Base-by-base conservation (phyloP, 2,888 invertebrate genomes). In the Drosophila ochracea region DNA sequence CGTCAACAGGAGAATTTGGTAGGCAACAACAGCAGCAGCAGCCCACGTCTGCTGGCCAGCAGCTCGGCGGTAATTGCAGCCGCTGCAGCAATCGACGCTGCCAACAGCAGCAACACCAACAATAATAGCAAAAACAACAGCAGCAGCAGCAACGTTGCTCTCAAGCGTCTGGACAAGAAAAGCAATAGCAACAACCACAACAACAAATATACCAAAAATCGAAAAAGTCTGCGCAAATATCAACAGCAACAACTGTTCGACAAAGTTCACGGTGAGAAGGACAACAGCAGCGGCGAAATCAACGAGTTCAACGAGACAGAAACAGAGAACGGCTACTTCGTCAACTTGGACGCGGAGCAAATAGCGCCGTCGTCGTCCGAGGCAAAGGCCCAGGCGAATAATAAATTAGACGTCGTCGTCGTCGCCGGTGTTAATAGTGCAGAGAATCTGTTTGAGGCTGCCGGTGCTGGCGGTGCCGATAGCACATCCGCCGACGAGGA, bases 151-250 rank as follows among this genome's bases (percentile, higher is more conserved):
- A 73, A 67, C 69, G 60, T 76, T 53, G 33, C 53, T 28, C 60
- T 76, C 2, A 78, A 76, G 35, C 79, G 81, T 0, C 39, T 74
- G 39, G 66, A 67, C 50, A 82, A 76, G 55, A 73, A 77, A 50
- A 62, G 59, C 59, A 71, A 50, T 9, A 74, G 37, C 39, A 60
- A 30, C 52, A 68, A 21, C 37, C 21, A 62, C 68, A 90, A 28
- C 47, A 67, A 50, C 50, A 71, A 68, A 73, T 77, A 79, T 73
- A 80, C 82, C 37, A 91, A 90, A 73, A 86, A 91, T 78, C 89
- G 87, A 25, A 90, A 88, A 59, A 86, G 80, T 71, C 66, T 85
- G 66, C 84, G 91, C n/a, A 90, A 81, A 52, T 89, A 89, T 84
- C 88, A 88, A 25, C 91, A 85, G 31, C 78, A 82, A 33, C 50